Base-by-base conservation (phyloP, 2,113 vertebrate genomes). In the Semicossyphus pulcher region DNA sequence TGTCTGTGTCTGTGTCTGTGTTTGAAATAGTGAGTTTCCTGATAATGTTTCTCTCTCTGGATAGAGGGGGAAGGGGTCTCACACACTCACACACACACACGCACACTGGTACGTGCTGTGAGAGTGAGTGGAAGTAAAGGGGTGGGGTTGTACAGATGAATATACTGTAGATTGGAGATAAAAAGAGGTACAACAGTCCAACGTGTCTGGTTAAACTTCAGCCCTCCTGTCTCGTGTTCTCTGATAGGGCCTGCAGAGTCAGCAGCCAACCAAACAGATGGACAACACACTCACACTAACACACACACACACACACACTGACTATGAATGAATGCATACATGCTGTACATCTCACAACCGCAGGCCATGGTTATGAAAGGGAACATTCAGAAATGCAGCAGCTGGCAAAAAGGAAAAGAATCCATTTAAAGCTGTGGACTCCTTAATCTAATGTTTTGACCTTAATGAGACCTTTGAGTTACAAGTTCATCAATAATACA, bases 181-280 rank as follows among this genome's bases (percentile, higher is more conserved):
- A 72, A 69, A 54, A 69, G 37, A 56, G 61, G 51, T 41, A 39
- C 26, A 57, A 45, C 29, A 61, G 62, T 54, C 20, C 54, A 75
- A 34, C 32, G 57, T 54, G 11, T 53, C 76, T 63, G 61, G 75
- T 84, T 72, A 76, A 88, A 85, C 75, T 74, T 80, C 72, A 78
- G 74, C 77, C 36, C 18, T 67, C 10, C 6, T 26, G 52, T 61
- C 59, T 80, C 26, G 7, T 81, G 65, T 67, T 73, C 21, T 34
- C 37, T 68, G 76, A 84, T 60, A 74, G 36, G 10, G 21, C 14
- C 56, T 83, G 61, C 78, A 74, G 59, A 80, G 70, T 81, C 78
- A 86, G 83, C 80, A 76, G 54, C 9, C 18, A 6, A 44, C 10
- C 48, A 20, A 2, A 63, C 57, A 53, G 32, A 39, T 12, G 34